Conservation (phyloP, 2,888 invertebrate genomes). For the Cosmopolites sordidus region DNA sequence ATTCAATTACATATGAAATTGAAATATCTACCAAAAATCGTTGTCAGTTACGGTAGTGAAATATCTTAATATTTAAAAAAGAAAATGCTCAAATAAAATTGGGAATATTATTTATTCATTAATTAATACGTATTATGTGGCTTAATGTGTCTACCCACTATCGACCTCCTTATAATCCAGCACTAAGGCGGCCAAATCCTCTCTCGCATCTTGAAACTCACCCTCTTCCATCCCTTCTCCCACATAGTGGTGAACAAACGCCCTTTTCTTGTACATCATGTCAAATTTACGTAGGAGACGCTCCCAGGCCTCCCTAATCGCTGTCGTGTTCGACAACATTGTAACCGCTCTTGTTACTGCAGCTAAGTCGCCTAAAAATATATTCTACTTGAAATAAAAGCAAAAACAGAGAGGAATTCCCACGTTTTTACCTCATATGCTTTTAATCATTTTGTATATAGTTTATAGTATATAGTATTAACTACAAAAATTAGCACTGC, state of each 20-base stretch:
- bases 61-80: too few species aligned
- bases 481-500: too few species aligned
- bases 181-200: constrained; percentile 60
- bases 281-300: constrained; percentile 74
- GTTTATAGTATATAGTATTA: too few species aligned
- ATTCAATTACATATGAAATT: too few species aligned
- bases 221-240: constrained; percentile 70
- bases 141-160: constrained; percentile 10
- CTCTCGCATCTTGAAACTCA: constrained; percentile 58
- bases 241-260: constrained; percentile 85
- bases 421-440: too few species aligned
- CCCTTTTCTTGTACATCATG: constrained; percentile 75
- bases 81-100: too few species aligned
- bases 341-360: constrained; percentile 70
- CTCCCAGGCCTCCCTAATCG: constrained; percentile 76
- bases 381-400: background rate
- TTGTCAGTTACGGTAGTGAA: too few species aligned
- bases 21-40: too few species aligned
- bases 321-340: constrained; percentile 81
- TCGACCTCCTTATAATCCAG: constrained; percentile 68
- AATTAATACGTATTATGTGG: background rate
- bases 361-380: constrained; percentile 58
- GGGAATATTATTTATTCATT: background rate
- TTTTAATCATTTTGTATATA: too few species aligned
- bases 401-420: too few species aligned